Evolutionary conservation across 1,140 invertebrate genomes (phyloP).

Genomic region (Hesperophylax magnus): DNA sequence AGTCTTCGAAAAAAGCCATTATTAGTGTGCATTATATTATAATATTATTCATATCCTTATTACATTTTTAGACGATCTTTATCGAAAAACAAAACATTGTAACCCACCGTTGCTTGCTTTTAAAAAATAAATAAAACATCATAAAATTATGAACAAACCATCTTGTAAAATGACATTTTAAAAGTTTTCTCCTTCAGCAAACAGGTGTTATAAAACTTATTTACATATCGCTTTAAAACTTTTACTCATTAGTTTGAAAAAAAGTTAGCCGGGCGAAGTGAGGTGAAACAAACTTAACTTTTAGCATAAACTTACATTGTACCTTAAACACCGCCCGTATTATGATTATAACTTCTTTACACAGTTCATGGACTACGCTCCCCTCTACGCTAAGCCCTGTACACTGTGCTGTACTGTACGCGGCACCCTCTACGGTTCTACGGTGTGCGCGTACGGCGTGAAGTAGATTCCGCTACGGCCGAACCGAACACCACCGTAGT

Average conservation of each 20-base stretch:
- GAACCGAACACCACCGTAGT: too few relatives aligned
- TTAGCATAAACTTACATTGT: constrained; percentile 49
- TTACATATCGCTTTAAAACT: constrained; percentile 38
- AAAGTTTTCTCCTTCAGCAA: constrained; percentile 11
- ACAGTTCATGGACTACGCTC: background rate
- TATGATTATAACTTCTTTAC: constrained; percentile 44
- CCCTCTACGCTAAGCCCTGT: background rate
- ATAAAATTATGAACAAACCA: too few relatives aligned
- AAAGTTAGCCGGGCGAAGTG: constrained; percentile 32
- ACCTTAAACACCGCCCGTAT: constrained; percentile 35
- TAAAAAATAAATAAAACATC: too few relatives aligned
- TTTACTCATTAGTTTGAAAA: constrained; percentile 51
- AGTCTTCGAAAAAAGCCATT: too few relatives aligned
- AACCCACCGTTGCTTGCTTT: too few relatives aligned
- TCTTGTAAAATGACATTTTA: background rate
- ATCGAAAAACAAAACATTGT: too few relatives aligned
- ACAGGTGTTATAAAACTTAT: constrained; percentile 38
- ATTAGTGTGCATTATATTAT: too few relatives aligned
- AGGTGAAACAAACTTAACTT: constrained; percentile 50
- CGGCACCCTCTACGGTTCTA: too few relatives aligned
- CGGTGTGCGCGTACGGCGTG: too few relatives aligned
- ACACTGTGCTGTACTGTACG: background rate
- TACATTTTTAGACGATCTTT: too few relatives aligned
- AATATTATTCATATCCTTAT: too few relatives aligned
- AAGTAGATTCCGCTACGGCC: too few relatives aligned